Conservation (phyloP, 1,140 invertebrate species). For the Arctopsyche grandis region DNA sequence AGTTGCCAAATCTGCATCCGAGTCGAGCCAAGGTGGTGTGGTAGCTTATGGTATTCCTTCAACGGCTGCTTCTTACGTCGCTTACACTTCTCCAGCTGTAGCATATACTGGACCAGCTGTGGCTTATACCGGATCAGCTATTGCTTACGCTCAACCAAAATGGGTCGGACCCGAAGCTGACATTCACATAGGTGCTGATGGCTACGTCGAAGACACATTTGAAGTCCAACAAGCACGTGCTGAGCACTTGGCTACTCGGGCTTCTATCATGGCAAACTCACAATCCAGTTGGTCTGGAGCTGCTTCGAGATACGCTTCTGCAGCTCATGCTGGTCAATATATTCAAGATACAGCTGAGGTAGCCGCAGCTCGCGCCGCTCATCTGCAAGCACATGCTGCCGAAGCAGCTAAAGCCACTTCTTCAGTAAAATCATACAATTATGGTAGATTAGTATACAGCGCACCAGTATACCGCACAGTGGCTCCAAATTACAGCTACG, state of each 20-base stretch:
- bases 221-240: conserved; percentile 68
- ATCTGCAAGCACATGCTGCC: conserved; percentile 66
- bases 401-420: conserved; percentile 59
- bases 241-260: conserved; percentile 66
- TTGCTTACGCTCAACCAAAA: conserved; percentile 49
- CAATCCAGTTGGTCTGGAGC: conserved; percentile 42
- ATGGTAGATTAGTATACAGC: conserved; percentile 49
- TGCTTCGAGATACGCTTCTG: conserved; percentile 58
- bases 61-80: conserved; percentile 18
- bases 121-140: conserved; percentile 47
- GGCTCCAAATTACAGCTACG: conserved; percentile 29
- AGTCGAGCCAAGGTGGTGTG: background rate
- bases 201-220: conserved; percentile 69
- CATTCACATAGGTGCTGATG: conserved; percentile 56
- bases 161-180: conserved; percentile 51
- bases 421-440: conserved; percentile 16
- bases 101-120: conserved; percentile 47
- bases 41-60: background rate
- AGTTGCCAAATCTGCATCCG: conserved; percentile 32
- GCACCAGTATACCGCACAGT: conserved; percentile 31
- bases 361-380: conserved; percentile 65
- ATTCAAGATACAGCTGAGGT: conserved; percentile 71
- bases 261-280: conserved; percentile 58
- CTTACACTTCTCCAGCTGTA: conserved; percentile 47
- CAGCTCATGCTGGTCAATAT: conserved; percentile 63